Percentiles rank a stretch among this genome's conserved stretches.
These are phyloP conservation scores for Loris lydekkerianus DNA, from an alignment of 2,797 vertebrate genomes.

Conservation along the genomic window DNA sequence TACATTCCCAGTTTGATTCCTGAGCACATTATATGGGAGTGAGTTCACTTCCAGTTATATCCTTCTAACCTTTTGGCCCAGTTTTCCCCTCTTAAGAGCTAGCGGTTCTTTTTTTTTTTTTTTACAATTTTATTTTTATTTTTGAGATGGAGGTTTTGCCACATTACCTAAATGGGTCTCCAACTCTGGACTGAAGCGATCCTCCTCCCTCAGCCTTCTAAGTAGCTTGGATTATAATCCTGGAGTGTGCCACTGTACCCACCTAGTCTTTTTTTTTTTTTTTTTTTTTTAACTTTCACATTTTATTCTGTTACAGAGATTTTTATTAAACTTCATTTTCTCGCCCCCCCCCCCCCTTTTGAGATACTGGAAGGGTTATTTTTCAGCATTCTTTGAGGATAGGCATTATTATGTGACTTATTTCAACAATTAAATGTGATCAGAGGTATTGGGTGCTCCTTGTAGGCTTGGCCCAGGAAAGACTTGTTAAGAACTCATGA, in stretches of 20 bases:
- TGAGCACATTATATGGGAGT: not conserved
- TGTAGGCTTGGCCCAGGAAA: not conserved
- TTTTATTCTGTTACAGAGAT: not conserved
- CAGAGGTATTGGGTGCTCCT: not conserved
- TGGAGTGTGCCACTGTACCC: not conserved
- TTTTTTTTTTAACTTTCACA: not conserved
- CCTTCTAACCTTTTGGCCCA: conserved; percentile 18
- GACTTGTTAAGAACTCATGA: not conserved
- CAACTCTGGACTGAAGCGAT: not conserved
- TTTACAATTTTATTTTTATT: not conserved
- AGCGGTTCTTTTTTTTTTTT: conserved; percentile 38
- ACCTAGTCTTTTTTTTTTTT: not conserved
- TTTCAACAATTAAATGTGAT: not conserved
- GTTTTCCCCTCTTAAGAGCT: not conserved
- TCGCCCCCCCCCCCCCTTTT: not conserved
- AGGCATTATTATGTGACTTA: not conserved
- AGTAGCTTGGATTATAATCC: not conserved
- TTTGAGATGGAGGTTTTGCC: not conserved
- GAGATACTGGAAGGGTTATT: not conserved
- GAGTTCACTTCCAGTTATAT: not conserved
- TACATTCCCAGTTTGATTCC: conserved; percentile 9
- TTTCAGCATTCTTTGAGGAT: not conserved
- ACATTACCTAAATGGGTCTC: not conserved
- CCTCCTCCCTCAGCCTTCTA: not conserved
- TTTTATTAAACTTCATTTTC: not conserved